These are phyloP conservation scores for Atrichornis clamosus DNA, from an alignment of 2,113 vertebrate genomes.

Conservation along the genomic window DNA sequence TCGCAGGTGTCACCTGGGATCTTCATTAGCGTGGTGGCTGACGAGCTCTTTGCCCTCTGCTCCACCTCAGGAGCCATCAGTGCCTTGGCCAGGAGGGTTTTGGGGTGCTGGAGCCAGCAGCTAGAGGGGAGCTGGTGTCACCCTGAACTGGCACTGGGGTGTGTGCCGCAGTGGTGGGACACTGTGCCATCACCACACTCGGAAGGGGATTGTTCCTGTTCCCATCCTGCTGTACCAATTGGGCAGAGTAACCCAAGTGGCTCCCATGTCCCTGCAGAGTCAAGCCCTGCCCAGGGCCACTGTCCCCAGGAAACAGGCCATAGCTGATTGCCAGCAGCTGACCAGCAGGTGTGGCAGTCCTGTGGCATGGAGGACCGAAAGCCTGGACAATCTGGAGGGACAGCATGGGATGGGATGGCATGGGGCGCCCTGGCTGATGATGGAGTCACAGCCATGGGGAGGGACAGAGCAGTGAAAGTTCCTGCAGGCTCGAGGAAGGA, in stretches of 20 bases:
- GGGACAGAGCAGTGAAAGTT: not conserved
- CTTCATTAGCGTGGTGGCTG: rapidly evolving
- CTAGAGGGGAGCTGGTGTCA: not conserved
- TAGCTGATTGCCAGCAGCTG: not conserved
- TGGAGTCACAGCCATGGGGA: rapidly evolving
- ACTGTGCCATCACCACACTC: rapidly evolving
- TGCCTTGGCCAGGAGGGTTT: not conserved
- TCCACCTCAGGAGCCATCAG: not conserved
- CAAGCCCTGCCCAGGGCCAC: rapidly evolving
- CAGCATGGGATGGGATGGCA: not conserved
- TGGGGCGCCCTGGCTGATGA: not conserved
- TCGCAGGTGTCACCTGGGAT: not conserved
- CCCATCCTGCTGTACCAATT: not conserved
- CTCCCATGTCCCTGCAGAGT: not conserved
- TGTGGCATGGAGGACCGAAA: not conserved
- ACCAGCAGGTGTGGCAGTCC: rapidly evolving
- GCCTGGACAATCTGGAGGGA: not conserved
- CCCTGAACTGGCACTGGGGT: rapidly evolving
- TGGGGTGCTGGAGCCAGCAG: not conserved
- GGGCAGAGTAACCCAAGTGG: not conserved
- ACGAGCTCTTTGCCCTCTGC: not conserved
- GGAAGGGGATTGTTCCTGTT: rapidly evolving
- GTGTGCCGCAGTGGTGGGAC: rapidly evolving
- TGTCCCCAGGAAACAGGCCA: not conserved
- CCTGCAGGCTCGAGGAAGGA: not conserved